phyloP scores from a whole-genome alignment of 2,888 invertebrate species.

The Eristalis tenax region DNA sequence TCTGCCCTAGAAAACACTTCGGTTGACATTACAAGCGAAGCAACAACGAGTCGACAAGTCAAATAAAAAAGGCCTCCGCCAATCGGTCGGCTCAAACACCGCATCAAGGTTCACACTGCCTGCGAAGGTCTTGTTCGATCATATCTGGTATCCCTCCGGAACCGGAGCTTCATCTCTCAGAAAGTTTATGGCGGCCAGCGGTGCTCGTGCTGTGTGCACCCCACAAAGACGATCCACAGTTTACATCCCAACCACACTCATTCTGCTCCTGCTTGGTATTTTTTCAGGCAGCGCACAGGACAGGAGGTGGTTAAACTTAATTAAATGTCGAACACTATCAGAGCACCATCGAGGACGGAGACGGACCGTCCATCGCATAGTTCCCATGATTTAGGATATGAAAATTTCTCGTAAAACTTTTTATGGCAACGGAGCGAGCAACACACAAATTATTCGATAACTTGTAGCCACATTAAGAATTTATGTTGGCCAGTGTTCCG shows the following conservation, averaged over 20 bases:
- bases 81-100: neutral
- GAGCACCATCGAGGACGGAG: conserved; percentile 22
- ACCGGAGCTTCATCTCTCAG: neutral
- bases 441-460: conserved; percentile 64
- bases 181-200: neutral
- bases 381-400: conserved; percentile 46
- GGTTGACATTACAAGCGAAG: neutral
- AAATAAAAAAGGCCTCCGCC: neutral
- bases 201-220: neutral
- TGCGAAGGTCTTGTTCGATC: neutral
- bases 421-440: conserved; percentile 6
- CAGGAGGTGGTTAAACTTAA: conserved; percentile 44
- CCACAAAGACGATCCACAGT: neutral
- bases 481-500: conserved; percentile 46
- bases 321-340: conserved; percentile 64
- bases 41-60: neutral
- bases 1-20: neutral
- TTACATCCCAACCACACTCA: conserved; percentile 12
- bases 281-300: neutral
- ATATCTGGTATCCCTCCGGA: neutral
- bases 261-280: neutral
- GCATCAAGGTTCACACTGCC: neutral
- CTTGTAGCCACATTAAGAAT: conserved; percentile 65
- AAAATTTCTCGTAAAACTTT: conserved; percentile 34
- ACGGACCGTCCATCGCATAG: neutral